Evolutionary conservation across 1,140 invertebrate species (phyloP).

Genomic region (Cyclina sinensis): DNA sequence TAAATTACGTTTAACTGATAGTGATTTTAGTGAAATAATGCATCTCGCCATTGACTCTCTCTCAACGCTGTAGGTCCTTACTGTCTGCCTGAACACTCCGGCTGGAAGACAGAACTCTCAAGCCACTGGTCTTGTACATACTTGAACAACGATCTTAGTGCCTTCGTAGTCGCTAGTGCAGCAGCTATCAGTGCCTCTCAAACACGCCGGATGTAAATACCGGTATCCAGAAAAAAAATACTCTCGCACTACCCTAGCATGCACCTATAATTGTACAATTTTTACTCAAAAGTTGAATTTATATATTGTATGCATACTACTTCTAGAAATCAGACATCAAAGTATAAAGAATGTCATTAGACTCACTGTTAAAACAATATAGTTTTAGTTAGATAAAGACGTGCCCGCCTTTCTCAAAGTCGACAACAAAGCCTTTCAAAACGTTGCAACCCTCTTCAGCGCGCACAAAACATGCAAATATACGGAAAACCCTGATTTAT

Average conservation of each 20-base stretch:
- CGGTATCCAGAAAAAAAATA: not conserved
- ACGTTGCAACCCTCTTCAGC: too few species aligned
- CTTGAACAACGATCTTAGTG: not conserved
- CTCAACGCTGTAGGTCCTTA: slow-evolving; percentile 30
- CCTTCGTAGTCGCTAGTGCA: not conserved
- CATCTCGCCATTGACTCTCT: too few species aligned
- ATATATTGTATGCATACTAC: not conserved
- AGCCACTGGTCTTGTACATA: slow-evolving; percentile 4
- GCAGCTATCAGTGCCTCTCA: not conserved
- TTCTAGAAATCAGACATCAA: not conserved
- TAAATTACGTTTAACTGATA: too few species aligned
- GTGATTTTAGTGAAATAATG: too few species aligned
- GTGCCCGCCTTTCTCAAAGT: too few species aligned
- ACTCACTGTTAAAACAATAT: not conserved
- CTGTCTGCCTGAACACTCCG: slow-evolving; percentile 10
- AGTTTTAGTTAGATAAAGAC: too few species aligned
- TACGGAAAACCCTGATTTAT: too few species aligned
- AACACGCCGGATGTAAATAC: not conserved
- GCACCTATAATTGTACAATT: not conserved
- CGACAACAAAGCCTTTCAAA: too few species aligned
- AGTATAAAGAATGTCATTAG: not conserved
- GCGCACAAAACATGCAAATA: too few species aligned
- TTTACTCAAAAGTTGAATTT: not conserved
- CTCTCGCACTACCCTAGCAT: not conserved
- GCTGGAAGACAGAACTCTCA: not conserved